Conservation (phyloP, 2,888 invertebrate species). For the Cynaeus angustus region DNA sequence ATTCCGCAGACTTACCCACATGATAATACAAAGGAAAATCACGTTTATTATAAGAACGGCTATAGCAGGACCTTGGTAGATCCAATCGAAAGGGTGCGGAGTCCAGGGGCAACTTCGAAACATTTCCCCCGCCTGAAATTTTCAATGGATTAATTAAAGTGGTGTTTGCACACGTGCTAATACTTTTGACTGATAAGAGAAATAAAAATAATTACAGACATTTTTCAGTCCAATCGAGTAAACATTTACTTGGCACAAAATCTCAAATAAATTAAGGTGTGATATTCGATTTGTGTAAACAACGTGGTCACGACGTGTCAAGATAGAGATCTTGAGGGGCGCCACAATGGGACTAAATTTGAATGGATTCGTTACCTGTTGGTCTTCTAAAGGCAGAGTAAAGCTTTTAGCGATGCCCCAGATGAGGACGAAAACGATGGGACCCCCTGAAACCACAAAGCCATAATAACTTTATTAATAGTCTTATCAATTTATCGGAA, state of each 20-base stretch:
- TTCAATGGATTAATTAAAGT: slow-evolving; percentile 21
- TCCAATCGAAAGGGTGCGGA: slow-evolving; percentile 87
- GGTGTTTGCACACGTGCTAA: slow-evolving; percentile 50
- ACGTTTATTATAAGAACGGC: slow-evolving; percentile 86
- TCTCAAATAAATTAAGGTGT: slow-evolving; percentile 47
- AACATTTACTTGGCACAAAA: slow-evolving; percentile 40
- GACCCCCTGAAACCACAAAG: slow-evolving; percentile 70
- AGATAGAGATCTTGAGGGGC: slow-evolving; percentile 17
- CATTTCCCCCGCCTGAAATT: slow-evolving; percentile 49
- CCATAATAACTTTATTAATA: slow-evolving; percentile 19
- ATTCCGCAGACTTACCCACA: slow-evolving; percentile 77
- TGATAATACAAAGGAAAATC: slow-evolving; percentile 85
- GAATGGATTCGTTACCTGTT: slow-evolving; percentile 54
- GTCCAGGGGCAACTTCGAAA: slow-evolving; percentile 79
- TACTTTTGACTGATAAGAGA: slow-evolving; percentile 40
- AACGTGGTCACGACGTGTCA: slow-evolving; percentile 17
- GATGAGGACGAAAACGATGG: slow-evolving; percentile 72
- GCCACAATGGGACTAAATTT: no score
- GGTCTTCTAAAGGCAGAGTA: slow-evolving; percentile 57
- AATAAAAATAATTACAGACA: slow-evolving; percentile 48
- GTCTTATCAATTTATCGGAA: slow-evolving; percentile 18
- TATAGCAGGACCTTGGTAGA: slow-evolving; percentile 89
- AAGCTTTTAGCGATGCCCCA: slow-evolving; percentile 74
- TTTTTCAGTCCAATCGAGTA: slow-evolving; percentile 42
- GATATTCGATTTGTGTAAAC: slow-evolving; percentile 27